phyloP scores from a whole-genome alignment of 2,797 vertebrate species.

The Mormyrops boulengeri region DNA sequence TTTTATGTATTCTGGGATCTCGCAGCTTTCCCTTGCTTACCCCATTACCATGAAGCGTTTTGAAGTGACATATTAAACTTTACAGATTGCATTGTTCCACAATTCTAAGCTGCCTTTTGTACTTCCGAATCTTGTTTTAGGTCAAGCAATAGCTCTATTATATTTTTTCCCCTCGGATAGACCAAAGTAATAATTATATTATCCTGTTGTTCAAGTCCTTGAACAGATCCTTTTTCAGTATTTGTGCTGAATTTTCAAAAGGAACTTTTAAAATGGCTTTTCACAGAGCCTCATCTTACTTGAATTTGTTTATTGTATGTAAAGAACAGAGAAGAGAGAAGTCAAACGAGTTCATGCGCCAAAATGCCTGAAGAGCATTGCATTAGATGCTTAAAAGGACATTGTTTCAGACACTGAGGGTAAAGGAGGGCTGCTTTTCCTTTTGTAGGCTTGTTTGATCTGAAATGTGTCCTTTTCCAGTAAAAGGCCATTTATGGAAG shows the following conservation, averaged over 20 bases:
- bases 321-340: not conserved
- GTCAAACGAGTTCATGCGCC: not conserved
- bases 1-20: not conserved
- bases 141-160: not conserved
- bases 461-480: not conserved
- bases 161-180: not conserved
- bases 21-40: not conserved
- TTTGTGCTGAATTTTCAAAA: constrained; percentile 10
- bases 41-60: not conserved
- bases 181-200: not conserved
- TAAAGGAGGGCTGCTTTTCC: not conserved
- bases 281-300: not conserved
- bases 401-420: not conserved
- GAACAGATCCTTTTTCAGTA: constrained; percentile 3
- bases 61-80: constrained; percentile 6
- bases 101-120: not conserved
- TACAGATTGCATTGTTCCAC: not conserved
- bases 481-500: not conserved
- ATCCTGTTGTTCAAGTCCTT: not conserved
- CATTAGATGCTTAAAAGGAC: not conserved
- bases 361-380: not conserved
- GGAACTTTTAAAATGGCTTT: constrained; percentile 6
- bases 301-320: not conserved
- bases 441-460: not conserved
- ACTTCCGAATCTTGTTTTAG: not conserved